Evolutionary conservation across 2,797 vertebrate species (phyloP).

Genomic region (Champsocephalus esox): DNA sequence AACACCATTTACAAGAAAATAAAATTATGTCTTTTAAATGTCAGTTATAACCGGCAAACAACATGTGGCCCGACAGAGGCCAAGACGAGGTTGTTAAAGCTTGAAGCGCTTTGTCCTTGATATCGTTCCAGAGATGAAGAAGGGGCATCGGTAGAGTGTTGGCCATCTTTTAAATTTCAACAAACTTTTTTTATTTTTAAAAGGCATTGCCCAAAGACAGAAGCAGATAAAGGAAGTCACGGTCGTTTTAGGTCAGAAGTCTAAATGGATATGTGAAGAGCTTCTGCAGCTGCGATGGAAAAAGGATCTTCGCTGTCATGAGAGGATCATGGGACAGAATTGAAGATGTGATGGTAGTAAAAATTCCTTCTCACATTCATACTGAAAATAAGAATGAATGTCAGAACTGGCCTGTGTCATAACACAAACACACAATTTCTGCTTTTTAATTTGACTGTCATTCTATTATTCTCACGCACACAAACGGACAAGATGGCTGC

Average conservation of each 20-base stretch:
- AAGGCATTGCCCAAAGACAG: slow-evolving; percentile 6
- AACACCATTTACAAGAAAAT: slow-evolving; percentile 4
- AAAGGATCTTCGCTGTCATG: background rate
- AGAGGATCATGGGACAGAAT: slow-evolving; percentile 24
- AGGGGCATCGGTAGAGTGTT: background rate
- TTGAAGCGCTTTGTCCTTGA: slow-evolving; percentile 5
- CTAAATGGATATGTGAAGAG: slow-evolving; percentile 22
- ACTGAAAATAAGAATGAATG: background rate
- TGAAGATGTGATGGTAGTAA: slow-evolving; percentile 14
- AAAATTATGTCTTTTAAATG: slow-evolving; percentile 1
- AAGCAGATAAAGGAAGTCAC: slow-evolving; percentile 9
- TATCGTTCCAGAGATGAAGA: background rate
- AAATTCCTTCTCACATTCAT: background rate
- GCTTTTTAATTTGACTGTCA: slow-evolving; percentile 1
- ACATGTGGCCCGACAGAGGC: slow-evolving; percentile 12
- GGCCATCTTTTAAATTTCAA: background rate
- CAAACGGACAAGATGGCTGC: slow-evolving; percentile 79
- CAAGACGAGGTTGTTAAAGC: background rate
- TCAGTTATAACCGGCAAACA: slow-evolving; percentile 10
- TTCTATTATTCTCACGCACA: slow-evolving; percentile 44
- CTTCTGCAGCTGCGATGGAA: slow-evolving; percentile 26
- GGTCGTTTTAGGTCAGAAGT: slow-evolving; percentile 16
- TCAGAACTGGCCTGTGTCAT: background rate
- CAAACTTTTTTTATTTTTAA: slow-evolving; percentile 25
- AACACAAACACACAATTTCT: background rate